Evolutionary conservation across 2,888 invertebrate species (phyloP).

Genomic region (Cyaniris semiargus): DNA sequence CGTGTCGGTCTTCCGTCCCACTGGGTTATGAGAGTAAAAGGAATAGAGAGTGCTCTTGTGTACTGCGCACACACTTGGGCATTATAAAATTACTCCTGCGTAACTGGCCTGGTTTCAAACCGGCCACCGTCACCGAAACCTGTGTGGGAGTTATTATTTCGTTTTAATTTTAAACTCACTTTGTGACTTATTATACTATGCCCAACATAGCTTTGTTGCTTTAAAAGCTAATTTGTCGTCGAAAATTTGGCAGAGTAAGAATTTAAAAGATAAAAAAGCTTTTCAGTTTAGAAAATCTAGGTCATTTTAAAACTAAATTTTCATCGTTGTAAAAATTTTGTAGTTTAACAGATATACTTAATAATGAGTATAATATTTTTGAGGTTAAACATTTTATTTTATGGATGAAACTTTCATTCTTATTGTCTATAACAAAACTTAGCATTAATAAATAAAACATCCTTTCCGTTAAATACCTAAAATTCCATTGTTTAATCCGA

Average conservation of each 20-base stretch:
- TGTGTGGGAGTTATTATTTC: too few relatives aligned
- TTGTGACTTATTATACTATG: not conserved
- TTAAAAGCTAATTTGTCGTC: not conserved
- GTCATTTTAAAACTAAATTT: not conserved
- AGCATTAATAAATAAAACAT: not conserved
- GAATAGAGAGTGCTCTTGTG: too few relatives aligned
- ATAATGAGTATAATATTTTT: too few relatives aligned
- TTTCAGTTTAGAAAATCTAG: not conserved
- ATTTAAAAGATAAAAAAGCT: not conserved
- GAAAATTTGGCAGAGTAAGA: not conserved
- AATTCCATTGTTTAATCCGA: constrained; percentile 49
- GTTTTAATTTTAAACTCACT: not conserved
- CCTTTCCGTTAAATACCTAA: not conserved
- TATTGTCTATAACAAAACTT: not conserved
- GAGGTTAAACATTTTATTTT: too few relatives aligned
- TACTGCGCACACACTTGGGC: too few relatives aligned
- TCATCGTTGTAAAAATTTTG: not conserved
- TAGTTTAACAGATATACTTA: too few relatives aligned
- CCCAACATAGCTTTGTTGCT: not conserved
- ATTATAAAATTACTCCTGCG: too few relatives aligned
- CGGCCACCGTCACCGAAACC: too few relatives aligned
- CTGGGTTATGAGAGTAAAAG: too few relatives aligned
- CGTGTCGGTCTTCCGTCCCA: too few relatives aligned
- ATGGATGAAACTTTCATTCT: not conserved
- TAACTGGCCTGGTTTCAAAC: too few relatives aligned